phyloP scores from a whole-genome alignment of 2,888 invertebrate species.

The Zele albiditarsus region DNA sequence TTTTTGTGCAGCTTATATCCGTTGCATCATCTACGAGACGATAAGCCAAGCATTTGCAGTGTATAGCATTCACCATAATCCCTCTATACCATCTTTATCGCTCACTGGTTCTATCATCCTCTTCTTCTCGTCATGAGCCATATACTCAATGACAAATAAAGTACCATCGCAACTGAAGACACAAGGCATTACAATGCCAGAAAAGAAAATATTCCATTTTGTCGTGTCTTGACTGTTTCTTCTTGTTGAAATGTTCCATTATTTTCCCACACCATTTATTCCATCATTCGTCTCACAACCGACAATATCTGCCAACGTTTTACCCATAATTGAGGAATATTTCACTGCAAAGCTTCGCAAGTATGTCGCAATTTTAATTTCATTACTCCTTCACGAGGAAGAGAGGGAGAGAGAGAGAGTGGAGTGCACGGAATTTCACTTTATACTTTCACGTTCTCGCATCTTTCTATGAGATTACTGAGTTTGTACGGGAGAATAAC shows the following conservation, averaged over 20 bases:
- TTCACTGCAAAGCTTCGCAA: constrained; percentile 45
- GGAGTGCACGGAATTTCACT: constrained; percentile 12
- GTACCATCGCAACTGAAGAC: background rate
- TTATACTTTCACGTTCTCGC: background rate
- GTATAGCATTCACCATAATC: background rate
- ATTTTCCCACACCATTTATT: background rate
- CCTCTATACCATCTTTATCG: constrained; percentile 3
- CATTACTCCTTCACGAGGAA: constrained; percentile 50
- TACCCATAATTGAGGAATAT: constrained; percentile 64
- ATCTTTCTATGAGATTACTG: too few relatives aligned
- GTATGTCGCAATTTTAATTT: constrained; percentile 60
- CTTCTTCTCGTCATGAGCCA: background rate
- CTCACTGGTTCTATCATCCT: background rate
- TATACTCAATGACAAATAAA: background rate
- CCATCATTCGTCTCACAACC: background rate
- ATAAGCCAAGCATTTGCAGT: background rate
- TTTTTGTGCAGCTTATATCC: background rate
- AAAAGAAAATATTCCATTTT: background rate
- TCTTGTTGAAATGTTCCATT: background rate
- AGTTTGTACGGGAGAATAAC: too few relatives aligned
- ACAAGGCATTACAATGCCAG: constrained; percentile 43
- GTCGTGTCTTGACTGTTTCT: background rate
- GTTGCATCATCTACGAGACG: background rate
- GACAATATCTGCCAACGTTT: constrained; percentile 38
- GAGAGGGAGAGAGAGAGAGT: too few relatives aligned